Percentiles rank a stretch among this genome's conserved stretches.
phyloP scores from a whole-genome alignment of 2,113 vertebrate species.

The Heptranchias perlo region DNA sequence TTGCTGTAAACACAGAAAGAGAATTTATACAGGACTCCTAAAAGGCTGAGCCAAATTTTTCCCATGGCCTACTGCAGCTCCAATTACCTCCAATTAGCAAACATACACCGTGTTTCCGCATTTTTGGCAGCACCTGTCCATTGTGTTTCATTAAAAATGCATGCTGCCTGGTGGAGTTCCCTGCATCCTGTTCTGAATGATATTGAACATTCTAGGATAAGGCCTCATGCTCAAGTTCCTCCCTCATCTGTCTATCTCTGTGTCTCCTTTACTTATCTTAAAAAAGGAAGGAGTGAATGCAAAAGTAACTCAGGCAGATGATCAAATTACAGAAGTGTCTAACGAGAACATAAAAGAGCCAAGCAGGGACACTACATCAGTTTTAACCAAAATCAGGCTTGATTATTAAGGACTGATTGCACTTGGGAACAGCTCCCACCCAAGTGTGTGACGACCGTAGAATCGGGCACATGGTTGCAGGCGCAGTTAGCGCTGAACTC shows the following conservation, averaged over 20 bases:
- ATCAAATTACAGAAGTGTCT: background rate
- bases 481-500: no score
- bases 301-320: background rate
- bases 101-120: background rate
- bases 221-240: background rate
- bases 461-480: no score
- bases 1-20: background rate
- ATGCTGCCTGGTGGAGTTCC: background rate
- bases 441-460: no score
- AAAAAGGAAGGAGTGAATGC: background rate
- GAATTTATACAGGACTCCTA: background rate
- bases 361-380: background rate
- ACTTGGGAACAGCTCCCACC: no score
- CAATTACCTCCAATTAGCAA: background rate
- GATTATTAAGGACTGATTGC: no score
- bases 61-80: background rate
- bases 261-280: background rate
- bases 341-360: background rate
- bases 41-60: background rate
- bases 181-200: background rate
- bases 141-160: background rate
- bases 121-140: background rate
- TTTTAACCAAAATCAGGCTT: no score
- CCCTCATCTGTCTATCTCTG: background rate
- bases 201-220: background rate